A percentile compares a stretch with the other conserved stretches of the same genome.
These are phyloP conservation scores for Acestrorhynchus altus DNA, from an alignment of 2,797 vertebrate genomes.

Conservation along the genomic window DNA sequence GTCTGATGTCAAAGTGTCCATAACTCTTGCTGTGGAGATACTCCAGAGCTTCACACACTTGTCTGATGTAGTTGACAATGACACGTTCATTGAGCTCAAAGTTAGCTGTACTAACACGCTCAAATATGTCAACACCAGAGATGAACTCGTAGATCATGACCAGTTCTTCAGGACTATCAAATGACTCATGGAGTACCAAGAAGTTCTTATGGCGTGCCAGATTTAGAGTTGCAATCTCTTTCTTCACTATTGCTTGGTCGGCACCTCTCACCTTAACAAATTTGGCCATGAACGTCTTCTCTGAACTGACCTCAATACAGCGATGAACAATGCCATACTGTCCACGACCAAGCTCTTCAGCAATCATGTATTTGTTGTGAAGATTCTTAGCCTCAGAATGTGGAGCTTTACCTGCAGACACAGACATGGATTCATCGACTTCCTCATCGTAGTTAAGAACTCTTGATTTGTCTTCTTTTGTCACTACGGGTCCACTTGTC, in stretches of 20 bases:
- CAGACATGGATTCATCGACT: constrained; percentile 87
- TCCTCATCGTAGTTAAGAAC: constrained; percentile 94
- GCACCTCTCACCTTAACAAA: constrained; percentile 97
- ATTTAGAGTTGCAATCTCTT: constrained; percentile 95
- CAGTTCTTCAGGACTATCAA: constrained; percentile 95
- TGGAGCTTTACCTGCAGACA: constrained; percentile 83
- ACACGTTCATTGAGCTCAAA: constrained; percentile 94
- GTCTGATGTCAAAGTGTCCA: constrained; percentile 95
- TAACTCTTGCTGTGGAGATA: constrained; percentile 90
- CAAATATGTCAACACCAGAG: constrained; percentile 96
- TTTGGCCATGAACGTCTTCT: constrained; percentile 97
- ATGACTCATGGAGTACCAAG: constrained; percentile 92
- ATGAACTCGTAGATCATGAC: constrained; percentile 98
- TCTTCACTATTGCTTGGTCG: constrained; percentile 95
- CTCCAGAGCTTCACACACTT: constrained; percentile 92
- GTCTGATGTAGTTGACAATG: constrained; percentile 89
- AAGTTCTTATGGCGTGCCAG: constrained; percentile 89
- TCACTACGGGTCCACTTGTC: constrained; percentile 90
- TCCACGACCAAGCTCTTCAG: constrained; percentile 95
- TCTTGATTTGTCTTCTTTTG: constrained; percentile 97
- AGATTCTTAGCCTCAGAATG: constrained; percentile 91
- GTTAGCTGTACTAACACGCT: constrained; percentile 87
- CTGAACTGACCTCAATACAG: constrained; percentile 89
- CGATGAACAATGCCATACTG: constrained; percentile 96
- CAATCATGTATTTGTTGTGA: constrained; percentile 94